Percentiles rank a stretch among this genome's conserved stretches.
Conservation (phyloP, 1,140 invertebrate species). For the Procambarus virginalis region DNA sequence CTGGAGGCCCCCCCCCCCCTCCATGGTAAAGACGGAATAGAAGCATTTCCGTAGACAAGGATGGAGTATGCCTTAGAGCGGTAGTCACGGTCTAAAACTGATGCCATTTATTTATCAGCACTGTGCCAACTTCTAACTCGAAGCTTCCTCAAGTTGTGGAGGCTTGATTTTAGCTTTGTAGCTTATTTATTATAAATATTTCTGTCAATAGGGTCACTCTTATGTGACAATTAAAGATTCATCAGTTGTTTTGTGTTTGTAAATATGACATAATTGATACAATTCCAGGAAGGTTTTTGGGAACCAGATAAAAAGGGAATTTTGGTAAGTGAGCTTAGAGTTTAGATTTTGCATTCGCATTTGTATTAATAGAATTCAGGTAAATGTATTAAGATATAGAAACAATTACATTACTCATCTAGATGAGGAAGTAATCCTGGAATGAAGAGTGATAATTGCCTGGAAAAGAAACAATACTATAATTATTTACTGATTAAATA, state of each 20-base stretch:
- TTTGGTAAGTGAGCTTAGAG: conserved; percentile 53
- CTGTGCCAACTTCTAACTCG: background rate
- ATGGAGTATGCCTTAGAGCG: background rate
- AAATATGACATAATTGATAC: conserved; percentile 10
- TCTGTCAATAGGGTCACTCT: background rate
- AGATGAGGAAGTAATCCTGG: background rate
- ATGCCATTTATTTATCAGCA: background rate
- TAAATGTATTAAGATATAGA: background rate
- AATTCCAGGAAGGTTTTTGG: conserved; percentile 59
- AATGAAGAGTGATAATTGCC: background rate
- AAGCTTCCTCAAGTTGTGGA: background rate
- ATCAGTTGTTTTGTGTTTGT: background rate
- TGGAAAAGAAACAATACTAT: background rate
- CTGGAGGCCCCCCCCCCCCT: too few species aligned
- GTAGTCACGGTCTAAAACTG: background rate
- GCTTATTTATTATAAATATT: background rate
- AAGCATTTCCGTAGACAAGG: background rate
- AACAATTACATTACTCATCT: background rate
- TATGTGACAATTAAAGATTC: background rate
- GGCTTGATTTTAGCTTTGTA: background rate
- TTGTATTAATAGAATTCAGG: background rate
- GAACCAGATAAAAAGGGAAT: conserved; percentile 60
- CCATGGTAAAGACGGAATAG: background rate
- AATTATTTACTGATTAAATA: background rate
- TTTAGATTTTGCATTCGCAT: background rate